phyloP scores from a whole-genome alignment of 2,888 invertebrate species.

The Brassicogethes aeneus region DNA sequence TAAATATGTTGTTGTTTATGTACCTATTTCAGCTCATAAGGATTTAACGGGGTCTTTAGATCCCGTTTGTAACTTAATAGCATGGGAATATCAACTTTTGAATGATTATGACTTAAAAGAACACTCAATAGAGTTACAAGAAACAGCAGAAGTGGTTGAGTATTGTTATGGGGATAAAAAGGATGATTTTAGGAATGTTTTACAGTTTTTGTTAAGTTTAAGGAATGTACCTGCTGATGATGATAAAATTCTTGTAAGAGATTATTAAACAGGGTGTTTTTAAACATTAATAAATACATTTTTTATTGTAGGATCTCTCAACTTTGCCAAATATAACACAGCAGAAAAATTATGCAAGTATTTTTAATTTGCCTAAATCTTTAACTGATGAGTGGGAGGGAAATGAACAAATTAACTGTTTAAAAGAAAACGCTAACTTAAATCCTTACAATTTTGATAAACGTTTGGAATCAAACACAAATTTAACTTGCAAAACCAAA shows the following conservation, averaged over 20 bases:
- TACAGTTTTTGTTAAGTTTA: constrained; percentile 25
- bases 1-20: not conserved
- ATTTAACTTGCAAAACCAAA: constrained; percentile 2
- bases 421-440: not conserved
- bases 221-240: constrained; percentile 24
- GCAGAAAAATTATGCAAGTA: not conserved
- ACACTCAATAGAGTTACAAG: constrained; percentile 24
- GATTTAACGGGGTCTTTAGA: constrained; percentile 27
- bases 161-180: constrained; percentile 17
- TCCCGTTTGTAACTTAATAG: constrained; percentile 28
- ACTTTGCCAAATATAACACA: not conserved
- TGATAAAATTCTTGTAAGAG: constrained; percentile 19
- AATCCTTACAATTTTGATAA: too few relatives aligned
- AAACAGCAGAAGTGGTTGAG: constrained; percentile 20
- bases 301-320: not conserved
- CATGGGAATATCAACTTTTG: constrained; percentile 32
- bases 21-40: constrained; percentile 18
- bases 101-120: constrained; percentile 26
- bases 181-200: constrained; percentile 16
- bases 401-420: too few relatives aligned
- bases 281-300: not conserved
- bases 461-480: not conserved
- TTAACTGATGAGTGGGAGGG: not conserved
- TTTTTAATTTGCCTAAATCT: not conserved
- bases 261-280: not conserved